phyloP scores from a whole-genome alignment of 2,888 invertebrate genomes.

The Pachydiplax longipennis region DNA sequence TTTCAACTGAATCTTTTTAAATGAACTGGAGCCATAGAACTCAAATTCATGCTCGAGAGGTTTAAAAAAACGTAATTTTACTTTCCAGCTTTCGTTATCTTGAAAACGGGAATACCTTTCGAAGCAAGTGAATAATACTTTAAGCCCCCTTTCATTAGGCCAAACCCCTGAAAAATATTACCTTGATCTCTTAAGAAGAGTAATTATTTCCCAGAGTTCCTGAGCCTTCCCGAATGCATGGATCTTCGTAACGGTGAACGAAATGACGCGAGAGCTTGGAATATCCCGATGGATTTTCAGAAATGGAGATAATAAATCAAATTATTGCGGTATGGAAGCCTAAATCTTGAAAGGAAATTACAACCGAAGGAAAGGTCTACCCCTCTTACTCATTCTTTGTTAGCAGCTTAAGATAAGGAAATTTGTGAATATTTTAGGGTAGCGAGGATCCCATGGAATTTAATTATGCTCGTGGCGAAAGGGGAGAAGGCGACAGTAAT shows the following conservation, averaged over 20 bases:
- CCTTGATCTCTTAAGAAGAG: neutral
- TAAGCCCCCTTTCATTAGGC: neutral
- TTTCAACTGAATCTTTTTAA: too few relatives aligned
- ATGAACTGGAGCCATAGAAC: too few relatives aligned
- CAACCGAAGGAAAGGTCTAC: neutral
- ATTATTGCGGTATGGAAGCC: conserved; percentile 15
- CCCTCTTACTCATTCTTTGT: neutral
- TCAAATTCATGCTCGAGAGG: too few relatives aligned
- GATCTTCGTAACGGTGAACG: neutral
- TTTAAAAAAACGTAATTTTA: too few relatives aligned
- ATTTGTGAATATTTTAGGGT: neutral
- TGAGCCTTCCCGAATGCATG: neutral
- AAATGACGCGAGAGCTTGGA: neutral
- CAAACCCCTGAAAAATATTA: neutral
- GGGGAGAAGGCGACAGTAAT: conserved; percentile 17
- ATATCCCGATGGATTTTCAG: neutral
- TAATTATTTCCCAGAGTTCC: neutral
- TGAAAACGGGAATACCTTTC: too few relatives aligned
- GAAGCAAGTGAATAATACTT: too few relatives aligned
- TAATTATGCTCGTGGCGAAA: conserved; percentile 34
- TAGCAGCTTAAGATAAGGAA: neutral
- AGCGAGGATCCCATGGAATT: conserved; percentile 9
- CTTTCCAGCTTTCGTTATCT: too few relatives aligned
- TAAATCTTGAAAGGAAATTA: conserved; percentile 4
- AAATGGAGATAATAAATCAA: conserved; percentile 18